A percentile compares a stretch with the other conserved stretches of the same genome.
Evolutionary conservation across 2,888 invertebrate genomes (phyloP).

Genomic region (Pristionchus fissidentatus): DNA sequence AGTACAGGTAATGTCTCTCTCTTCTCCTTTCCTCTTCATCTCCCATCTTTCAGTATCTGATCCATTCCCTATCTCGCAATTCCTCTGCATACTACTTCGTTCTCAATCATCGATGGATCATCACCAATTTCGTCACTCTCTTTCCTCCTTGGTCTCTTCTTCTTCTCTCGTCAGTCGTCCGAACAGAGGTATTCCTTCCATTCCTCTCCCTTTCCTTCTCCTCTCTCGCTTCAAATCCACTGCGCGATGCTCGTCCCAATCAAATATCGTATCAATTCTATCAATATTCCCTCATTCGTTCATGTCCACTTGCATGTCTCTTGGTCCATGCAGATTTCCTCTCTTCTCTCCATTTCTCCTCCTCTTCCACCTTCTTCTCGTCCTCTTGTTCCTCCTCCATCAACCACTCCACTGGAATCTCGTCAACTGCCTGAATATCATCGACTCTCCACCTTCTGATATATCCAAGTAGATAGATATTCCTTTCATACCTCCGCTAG

Average conservation of each 20-base stretch:
- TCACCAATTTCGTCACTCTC: conserved; percentile 41
- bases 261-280: neutral
- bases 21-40: neutral
- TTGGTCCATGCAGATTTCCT: conserved; percentile 22
- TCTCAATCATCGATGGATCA: conserved; percentile 47
- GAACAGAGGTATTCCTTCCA: conserved; percentile 20
- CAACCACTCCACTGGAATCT: neutral
- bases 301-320: conserved; percentile 20
- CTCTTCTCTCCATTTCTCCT: neutral
- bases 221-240: neutral
- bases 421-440: conserved; percentile 12
- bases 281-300: neutral
- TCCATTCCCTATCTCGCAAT: conserved; percentile 15
- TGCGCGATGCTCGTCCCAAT: neutral
- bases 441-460: conserved; percentile 25
- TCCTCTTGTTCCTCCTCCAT: conserved; percentile 7
- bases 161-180: conserved; percentile 38
- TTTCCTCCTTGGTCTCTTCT: conserved; percentile 48
- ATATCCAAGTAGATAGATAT: neutral
- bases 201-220: neutral
- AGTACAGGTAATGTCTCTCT: neutral
- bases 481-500: too few species aligned
- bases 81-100: conserved; percentile 17
- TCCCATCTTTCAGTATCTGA: conserved; percentile 41
- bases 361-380: neutral